These are phyloP conservation scores for Meteorus sp. DNA, from an alignment of 1,140 invertebrate species.

Conservation along the genomic window DNA sequence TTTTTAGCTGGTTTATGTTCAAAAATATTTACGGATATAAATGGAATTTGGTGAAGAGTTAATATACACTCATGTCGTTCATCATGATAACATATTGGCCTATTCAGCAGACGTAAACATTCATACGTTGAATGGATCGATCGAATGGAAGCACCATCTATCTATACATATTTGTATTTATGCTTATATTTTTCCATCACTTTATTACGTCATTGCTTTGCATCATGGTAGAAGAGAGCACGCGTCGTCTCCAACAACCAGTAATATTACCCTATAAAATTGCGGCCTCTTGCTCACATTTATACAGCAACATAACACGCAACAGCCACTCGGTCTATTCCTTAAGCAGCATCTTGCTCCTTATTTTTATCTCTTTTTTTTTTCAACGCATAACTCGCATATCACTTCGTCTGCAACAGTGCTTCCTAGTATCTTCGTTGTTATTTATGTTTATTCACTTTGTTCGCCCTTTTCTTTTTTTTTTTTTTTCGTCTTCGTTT, in stretches of 20 bases:
- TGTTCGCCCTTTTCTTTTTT: too few species aligned
- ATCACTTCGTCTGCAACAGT: too few species aligned
- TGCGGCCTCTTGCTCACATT: not conserved
- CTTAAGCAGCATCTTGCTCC: not conserved
- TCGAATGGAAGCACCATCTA: not conserved
- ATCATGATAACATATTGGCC: conserved; percentile 19
- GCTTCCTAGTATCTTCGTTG: too few species aligned
- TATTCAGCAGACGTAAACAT: too few species aligned
- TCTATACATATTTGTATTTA: not conserved
- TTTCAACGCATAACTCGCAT: too few species aligned
- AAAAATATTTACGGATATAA: too few species aligned
- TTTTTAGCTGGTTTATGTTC: too few species aligned
- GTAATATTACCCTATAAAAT: not conserved
- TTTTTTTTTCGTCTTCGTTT: not conserved
- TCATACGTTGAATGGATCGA: conserved; percentile 7
- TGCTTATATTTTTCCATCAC: not conserved
- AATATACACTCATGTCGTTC: conserved; percentile 6
- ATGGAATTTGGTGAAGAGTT: conserved; percentile 1
- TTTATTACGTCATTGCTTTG: not conserved
- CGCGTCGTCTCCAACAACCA: not conserved
- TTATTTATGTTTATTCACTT: too few species aligned
- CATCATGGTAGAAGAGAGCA: not conserved
- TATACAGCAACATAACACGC: not conserved
- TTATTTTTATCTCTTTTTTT: not conserved
- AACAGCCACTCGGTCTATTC: not conserved